Base-by-base conservation (phyloP, 2,888 invertebrate genomes). In the Drosophila eohydei region DNA sequence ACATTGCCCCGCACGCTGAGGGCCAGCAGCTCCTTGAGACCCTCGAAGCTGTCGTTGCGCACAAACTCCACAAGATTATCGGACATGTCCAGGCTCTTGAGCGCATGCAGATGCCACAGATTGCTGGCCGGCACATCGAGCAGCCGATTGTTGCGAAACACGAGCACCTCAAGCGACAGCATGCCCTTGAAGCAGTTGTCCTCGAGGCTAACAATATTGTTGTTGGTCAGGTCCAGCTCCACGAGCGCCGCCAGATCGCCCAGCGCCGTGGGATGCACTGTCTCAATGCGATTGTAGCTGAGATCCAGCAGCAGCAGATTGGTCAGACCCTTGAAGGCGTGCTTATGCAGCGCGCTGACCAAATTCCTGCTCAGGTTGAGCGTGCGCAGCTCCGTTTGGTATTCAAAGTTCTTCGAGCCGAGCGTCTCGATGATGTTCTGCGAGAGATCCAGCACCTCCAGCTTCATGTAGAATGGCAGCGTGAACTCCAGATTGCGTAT, bases 351-450 rank as follows among this genome's bases (percentile, higher is more conserved):
- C 60, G 94, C 94, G 86, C 95, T 95, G 44, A 97, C 94, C 71
- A 94, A 94, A 92, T 98, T 98, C 77, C 95, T 93, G 91, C 96
- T 97, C 71, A 97, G 93, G 92, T 97, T 96, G 36, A 98, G 93
- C 72, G 95, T 94, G 51, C 95, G 94, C 93, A 98, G 94, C 80
- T 95, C 95, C 67, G 94, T 94, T 89, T 97, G 97, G 75, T 95
- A 95, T 77, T 96, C 95, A 87, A 98, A 97, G 92, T 97, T 97
- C 86, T 95, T 95, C 85, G 95, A 95, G 88, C 97, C 97, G 86
- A 98, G 93, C 14, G 95, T 95, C 92, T 95, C 95, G 79, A 98
- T 95, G 90, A 95, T 95, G 93, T 98, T 98, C 91, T 95, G 94
- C 16, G 97, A 96, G 56, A 98, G 94, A 92, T 98, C 97, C 77